Percentiles rank a stretch among this genome's conserved stretches.
Conservation (phyloP, 2,113 vertebrate genomes). For the Osmerus eperlanus region DNA sequence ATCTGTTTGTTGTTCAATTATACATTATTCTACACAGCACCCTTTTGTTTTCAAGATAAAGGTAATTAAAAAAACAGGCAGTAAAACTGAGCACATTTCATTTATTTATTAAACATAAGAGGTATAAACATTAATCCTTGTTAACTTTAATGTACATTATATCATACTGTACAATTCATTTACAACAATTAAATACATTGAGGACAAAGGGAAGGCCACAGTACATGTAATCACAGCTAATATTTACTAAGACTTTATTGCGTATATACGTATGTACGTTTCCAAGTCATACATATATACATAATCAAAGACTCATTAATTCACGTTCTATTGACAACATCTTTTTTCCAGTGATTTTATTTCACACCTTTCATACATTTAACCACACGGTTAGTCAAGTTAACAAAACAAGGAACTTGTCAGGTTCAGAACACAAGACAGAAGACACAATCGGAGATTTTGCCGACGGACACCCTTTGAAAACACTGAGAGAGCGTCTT, state of each 20-base stretch:
- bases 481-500: conserved; percentile 21
- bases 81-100: conserved; percentile 42
- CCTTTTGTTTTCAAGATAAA: neutral
- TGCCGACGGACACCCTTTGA: conserved; percentile 35
- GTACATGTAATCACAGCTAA: conserved; percentile 51
- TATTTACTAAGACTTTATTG: conserved; percentile 53
- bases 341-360: conserved; percentile 35
- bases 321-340: too few species aligned
- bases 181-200: conserved; percentile 54
- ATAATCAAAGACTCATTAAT: too few species aligned
- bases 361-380: conserved; percentile 44
- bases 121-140: conserved; percentile 63
- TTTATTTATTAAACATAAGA: conserved; percentile 62
- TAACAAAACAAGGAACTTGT: conserved; percentile 31
- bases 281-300: too few species aligned
- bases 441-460: conserved; percentile 50
- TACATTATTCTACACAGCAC: neutral
- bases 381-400: conserved; percentile 44
- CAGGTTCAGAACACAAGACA: conserved; percentile 45
- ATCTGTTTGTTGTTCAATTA: neutral
- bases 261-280: too few species aligned
- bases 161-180: conserved; percentile 53
- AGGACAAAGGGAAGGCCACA: conserved; percentile 66
- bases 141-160: conserved; percentile 50
- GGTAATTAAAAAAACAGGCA: neutral